Evolutionary conservation across 2,797 vertebrate genomes (phyloP).

Genomic region (Sebastes iracundus): DNA sequence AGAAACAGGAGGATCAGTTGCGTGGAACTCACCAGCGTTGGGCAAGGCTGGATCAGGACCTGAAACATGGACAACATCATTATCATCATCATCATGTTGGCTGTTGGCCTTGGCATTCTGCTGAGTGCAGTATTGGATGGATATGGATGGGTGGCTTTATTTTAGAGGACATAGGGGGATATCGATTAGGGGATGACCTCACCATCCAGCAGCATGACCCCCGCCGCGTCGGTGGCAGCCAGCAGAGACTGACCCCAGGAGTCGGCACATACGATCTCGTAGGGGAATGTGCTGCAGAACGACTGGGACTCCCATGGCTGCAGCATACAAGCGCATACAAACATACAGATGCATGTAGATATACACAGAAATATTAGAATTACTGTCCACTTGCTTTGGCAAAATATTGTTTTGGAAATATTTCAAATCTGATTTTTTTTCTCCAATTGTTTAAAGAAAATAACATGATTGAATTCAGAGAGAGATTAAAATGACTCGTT

Average conservation of each 20-base stretch:
- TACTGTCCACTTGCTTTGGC: background rate
- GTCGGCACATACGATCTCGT: slow-evolving; percentile 93
- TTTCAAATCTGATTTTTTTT: fast-evolving
- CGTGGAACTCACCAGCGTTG: slow-evolving; percentile 73
- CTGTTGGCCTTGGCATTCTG: slow-evolving; percentile 28
- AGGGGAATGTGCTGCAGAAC: slow-evolving; percentile 94
- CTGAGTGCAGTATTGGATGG: slow-evolving; percentile 48
- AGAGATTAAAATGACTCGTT: background rate
- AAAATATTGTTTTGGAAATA: background rate
- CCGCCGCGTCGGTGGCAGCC: slow-evolving; percentile 91
- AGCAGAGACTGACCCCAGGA: slow-evolving; percentile 97
- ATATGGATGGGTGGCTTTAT: slow-evolving; percentile 41
- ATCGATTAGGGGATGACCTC: slow-evolving; percentile 72
- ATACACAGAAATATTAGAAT: background rate
- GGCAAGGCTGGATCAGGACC: slow-evolving; percentile 77
- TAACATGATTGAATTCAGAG: background rate
- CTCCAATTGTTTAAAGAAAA: background rate
- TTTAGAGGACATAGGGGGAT: slow-evolving; percentile 33
- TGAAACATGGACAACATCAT: slow-evolving; percentile 63
- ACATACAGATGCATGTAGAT: background rate
- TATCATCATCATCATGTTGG: slow-evolving; percentile 32
- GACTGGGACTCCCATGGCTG: slow-evolving; percentile 99
- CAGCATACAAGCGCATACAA: slow-evolving; percentile 1
- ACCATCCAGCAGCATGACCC: slow-evolving; percentile 96
- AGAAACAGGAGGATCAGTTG: background rate